Conservation (phyloP, 2,113 vertebrate genomes). For the Indicator indicator region DNA sequence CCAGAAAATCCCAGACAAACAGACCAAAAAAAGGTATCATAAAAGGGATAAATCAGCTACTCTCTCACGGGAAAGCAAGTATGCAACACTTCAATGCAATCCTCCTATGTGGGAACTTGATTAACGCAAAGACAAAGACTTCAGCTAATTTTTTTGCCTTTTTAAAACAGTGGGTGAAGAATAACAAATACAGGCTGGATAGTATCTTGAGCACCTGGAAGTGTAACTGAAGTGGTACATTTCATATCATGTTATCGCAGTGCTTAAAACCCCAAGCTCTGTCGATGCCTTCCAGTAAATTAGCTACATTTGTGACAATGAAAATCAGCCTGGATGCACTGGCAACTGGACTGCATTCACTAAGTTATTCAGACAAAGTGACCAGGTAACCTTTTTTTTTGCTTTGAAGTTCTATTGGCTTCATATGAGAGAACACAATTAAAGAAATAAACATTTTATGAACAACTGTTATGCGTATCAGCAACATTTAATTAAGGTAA, state of each 20-base stretch:
- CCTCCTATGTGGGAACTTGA: accelerated
- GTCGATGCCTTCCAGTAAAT: background rate
- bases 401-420: background rate
- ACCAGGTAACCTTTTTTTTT: background rate
- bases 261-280: background rate
- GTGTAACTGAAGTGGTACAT: background rate
- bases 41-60: background rate
- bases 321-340: background rate
- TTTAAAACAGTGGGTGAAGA: background rate
- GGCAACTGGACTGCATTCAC: background rate
- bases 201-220: background rate
- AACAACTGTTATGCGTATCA: background rate
- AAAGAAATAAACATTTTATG: background rate
- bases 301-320: background rate
- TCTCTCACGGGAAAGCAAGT: background rate
- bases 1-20: background rate
- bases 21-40: background rate
- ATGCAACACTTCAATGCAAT: background rate
- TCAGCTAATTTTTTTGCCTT: background rate
- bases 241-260: background rate
- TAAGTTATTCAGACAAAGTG: background rate
- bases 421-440: background rate
- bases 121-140: background rate
- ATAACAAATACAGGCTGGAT: background rate
- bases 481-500: background rate